Conservation (phyloP, 2,113 vertebrate species). For the Gnathonemus longibarbis region DNA sequence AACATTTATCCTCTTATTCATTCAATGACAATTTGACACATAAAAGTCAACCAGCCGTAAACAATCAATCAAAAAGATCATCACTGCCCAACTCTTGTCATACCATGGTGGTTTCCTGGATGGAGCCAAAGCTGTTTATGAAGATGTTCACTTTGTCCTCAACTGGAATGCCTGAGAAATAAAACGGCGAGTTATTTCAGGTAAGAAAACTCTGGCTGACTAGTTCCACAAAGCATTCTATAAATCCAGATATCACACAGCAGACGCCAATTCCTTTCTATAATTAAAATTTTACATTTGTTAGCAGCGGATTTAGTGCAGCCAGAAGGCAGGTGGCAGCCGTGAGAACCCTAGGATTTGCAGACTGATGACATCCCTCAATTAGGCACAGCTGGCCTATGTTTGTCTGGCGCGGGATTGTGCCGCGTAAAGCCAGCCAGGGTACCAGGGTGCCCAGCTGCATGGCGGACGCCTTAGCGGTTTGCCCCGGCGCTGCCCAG, state of each 20-base stretch:
- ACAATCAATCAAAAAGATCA: background rate
- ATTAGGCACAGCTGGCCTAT: background rate
- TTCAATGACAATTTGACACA: background rate
- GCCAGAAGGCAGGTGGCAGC: background rate
- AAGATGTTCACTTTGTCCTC: constrained; percentile 97
- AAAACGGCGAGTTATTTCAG: background rate
- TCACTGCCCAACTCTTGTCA: constrained; percentile 33
- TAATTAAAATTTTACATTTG: background rate
- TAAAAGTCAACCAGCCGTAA: background rate
- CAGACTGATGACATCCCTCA: background rate
- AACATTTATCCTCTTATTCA: background rate
- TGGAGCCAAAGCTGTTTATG: constrained; percentile 98
- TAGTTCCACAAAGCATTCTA: background rate
- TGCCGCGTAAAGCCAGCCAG: background rate
- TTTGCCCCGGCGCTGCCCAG: background rate
- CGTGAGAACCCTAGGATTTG: background rate
- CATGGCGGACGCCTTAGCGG: background rate
- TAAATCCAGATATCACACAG: background rate
- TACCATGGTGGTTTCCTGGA: constrained; percentile 99
- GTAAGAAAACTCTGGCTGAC: background rate
- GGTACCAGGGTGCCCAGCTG: background rate
- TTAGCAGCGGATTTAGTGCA: background rate
- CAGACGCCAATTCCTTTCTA: background rate
- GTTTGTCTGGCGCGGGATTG: background rate
- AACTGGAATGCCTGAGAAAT: constrained; percentile 80